A percentile compares a stretch with the other conserved stretches of the same genome.
phyloP scores from a whole-genome alignment of 1,140 invertebrate genomes.

The Pissodes strobi region DNA sequence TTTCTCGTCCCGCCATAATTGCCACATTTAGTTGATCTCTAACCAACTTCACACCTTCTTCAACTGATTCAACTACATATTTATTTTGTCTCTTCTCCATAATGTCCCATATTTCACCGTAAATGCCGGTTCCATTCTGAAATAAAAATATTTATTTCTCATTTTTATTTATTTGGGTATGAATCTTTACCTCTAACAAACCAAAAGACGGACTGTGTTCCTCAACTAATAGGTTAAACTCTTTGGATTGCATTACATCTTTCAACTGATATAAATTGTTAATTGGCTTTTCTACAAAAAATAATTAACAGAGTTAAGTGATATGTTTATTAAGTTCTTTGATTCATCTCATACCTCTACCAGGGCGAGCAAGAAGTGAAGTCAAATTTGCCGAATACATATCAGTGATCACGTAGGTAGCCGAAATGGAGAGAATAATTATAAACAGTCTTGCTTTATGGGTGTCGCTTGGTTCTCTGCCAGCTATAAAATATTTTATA shows the following conservation, averaged over 20 bases:
- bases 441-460: slow-evolving; percentile 65
- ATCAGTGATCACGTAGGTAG: slow-evolving; percentile 73
- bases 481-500: slow-evolving; percentile 49
- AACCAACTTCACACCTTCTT: slow-evolving; percentile 67
- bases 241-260: slow-evolving; percentile 63
- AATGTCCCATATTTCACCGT: slow-evolving; percentile 65
- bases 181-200: slow-evolving; percentile 62
- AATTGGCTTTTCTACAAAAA: slow-evolving; percentile 63
- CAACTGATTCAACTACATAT: slow-evolving; percentile 66
- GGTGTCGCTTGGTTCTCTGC: slow-evolving; percentile 61
- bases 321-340: too few relatives aligned
- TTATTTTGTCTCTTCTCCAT: slow-evolving; percentile 61
- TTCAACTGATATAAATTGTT: slow-evolving; percentile 65
- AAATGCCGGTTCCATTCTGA: slow-evolving; percentile 74
- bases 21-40: slow-evolving; percentile 61
- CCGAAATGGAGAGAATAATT: slow-evolving; percentile 66
- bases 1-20: slow-evolving; percentile 69
- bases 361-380: slow-evolving; percentile 68
- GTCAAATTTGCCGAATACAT: slow-evolving; percentile 75
- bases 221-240: slow-evolving; percentile 68
- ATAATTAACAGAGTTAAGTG: too few relatives aligned
- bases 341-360: slow-evolving; percentile 55
- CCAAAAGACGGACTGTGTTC: slow-evolving; percentile 69
- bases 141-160: slow-evolving; percentile 19
- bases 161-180: neutral